Base-by-base conservation (phyloP, 2,888 invertebrate species). In the Blastobasis adustella region DNA sequence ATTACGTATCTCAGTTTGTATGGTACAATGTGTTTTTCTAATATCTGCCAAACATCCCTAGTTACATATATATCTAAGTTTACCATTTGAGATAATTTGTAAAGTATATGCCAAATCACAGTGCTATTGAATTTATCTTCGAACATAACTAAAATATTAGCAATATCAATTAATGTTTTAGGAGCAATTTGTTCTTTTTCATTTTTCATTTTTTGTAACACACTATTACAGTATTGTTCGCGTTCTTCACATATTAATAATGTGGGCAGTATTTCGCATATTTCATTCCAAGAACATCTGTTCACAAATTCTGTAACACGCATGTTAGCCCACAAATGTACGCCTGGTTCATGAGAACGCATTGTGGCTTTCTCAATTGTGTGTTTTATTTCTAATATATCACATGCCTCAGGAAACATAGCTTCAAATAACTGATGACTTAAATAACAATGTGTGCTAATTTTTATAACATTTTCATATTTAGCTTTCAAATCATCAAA, bases 1-100 rank as follows among this genome's bases (percentile, higher is more conserved):
- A 87, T 61, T 10, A 76, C 65, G 54, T 76, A 84, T 57, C 85
- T 76, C 38, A 70, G 55, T 61, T 66, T 79, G 56, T 78, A 82
- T 46, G 71, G 54, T 42, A 66, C 52, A 23, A 23, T 23, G 23
- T 23, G 5, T 46, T n/a, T 37, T 47, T 62, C 54, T 46, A 23
- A 57, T 58, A 46, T 55, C 54, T 47, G 60, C 50, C 10, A 77
- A 51, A 50, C 56, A 57, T 49, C 63, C 54, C 6, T 42, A 48
- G 75, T 51, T 43, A 57, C 52, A 37, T 51, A 49, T 40, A 59
- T 39, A 55, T 76, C 57, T 39, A 69, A 46, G 50, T 71, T 55
- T 37, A 61, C 58, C 57, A 58, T 66, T 46, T 60, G 52, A 47
- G 81, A 77, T 61, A 86, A 75, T 56, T 69, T 58, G 60, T 79